A percentile compares a stretch with the other conserved stretches of the same genome.
Evolutionary conservation across 64 coral and sea anemone species (phyloP).

Genomic region (Acropora tenuis): DNA sequence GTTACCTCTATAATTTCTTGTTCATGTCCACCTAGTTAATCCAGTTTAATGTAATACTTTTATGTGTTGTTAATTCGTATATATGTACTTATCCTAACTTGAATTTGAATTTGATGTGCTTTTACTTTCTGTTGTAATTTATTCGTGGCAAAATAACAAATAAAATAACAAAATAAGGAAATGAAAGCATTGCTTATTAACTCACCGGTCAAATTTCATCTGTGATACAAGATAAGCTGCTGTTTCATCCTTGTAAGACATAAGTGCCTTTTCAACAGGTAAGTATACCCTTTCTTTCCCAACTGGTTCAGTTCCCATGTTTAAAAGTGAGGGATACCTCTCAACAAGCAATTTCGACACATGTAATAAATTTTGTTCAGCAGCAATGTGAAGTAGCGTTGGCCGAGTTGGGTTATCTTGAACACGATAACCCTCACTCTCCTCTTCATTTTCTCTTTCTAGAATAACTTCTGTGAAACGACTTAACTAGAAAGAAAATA

Average conservation of each 20-base stretch:
- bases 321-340: slow-evolving; percentile 50
- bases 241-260: too few relatives aligned
- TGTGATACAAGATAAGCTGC: slow-evolving; percentile 76
- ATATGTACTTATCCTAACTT: too few relatives aligned
- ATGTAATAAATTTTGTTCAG: slow-evolving; percentile 45
- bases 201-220: slow-evolving; percentile 73
- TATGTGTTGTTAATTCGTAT: too few relatives aligned
- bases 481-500: slow-evolving; percentile 57
- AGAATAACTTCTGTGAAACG: slow-evolving; percentile 88
- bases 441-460: slow-evolving; percentile 42
- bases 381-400: slow-evolving; percentile 71
- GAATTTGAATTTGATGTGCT: too few relatives aligned
- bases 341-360: slow-evolving; percentile 74
- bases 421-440: slow-evolving; percentile 64
- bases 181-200: too few relatives aligned
- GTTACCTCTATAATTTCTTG: too few relatives aligned
- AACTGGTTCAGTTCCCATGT: slow-evolving; percentile 59
- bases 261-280: too few relatives aligned
- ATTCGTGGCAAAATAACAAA: too few relatives aligned
- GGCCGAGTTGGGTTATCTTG: slow-evolving; percentile 66
- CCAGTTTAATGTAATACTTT: too few relatives aligned
- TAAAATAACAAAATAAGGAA: too few relatives aligned
- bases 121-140: too few relatives aligned
- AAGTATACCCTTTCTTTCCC: slow-evolving; percentile 15
- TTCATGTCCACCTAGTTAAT: too few relatives aligned